Conservation (phyloP, 1,140 invertebrate genomes). For the Drosophila parabipectinata region DNA sequence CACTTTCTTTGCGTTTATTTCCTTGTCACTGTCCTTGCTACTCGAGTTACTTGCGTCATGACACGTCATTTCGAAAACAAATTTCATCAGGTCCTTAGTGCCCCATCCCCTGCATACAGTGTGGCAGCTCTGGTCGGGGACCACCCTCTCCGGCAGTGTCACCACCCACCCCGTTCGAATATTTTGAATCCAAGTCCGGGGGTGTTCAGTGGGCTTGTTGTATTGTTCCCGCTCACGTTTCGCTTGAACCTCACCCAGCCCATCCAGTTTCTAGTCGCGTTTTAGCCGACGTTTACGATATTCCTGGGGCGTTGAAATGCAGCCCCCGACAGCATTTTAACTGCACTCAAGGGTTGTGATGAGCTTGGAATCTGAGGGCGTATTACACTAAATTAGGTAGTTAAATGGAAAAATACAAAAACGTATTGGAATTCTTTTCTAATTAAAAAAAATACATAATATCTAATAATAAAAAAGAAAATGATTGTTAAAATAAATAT, state of each 20-base stretch:
- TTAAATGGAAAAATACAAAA: too few relatives aligned
- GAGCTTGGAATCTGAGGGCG: neutral
- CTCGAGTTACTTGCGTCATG: constrained; percentile 1
- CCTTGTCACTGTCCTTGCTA: neutral
- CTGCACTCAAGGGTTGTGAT: neutral
- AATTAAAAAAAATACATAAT: too few relatives aligned
- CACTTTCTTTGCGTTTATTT: neutral
- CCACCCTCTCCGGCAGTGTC: neutral
- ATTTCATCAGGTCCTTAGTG: neutral
- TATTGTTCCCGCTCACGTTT: constrained; percentile 40
- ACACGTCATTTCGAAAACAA: neutral
- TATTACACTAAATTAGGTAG: neutral
- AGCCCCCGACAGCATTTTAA: neutral
- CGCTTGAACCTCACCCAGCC: neutral
- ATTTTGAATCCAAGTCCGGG: constrained; percentile 2
- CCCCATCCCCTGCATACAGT: neutral
- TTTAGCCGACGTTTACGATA: neutral
- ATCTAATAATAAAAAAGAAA: too few relatives aligned
- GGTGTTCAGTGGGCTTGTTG: constrained; percentile 13
- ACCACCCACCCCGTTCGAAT: constrained; percentile 22
- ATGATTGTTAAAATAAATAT: too few relatives aligned
- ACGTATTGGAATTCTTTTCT: too few relatives aligned
- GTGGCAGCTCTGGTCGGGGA: constrained; percentile 3
- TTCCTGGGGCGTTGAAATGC: neutral
- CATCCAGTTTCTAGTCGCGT: neutral